phyloP scores from a whole-genome alignment of 2,113 vertebrate species.

The Castor canadensis region DNA sequence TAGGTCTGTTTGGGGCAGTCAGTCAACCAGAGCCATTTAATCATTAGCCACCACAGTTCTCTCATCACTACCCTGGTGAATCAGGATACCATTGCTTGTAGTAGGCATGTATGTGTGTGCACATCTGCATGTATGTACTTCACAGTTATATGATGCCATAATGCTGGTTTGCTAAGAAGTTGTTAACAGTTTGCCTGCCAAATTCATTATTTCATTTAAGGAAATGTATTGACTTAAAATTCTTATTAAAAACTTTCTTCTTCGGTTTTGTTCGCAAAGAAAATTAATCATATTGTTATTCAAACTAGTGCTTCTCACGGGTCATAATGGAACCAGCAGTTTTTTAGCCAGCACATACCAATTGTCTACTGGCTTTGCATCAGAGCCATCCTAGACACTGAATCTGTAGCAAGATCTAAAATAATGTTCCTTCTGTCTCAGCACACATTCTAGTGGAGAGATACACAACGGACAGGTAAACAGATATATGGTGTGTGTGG shows the following conservation, averaged over 20 bases:
- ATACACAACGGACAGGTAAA: background rate
- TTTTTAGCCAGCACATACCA: background rate
- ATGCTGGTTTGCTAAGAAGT: slow-evolving; percentile 8
- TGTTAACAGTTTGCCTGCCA: slow-evolving; percentile 59
- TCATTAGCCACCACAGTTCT: slow-evolving; percentile 68
- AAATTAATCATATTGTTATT: background rate
- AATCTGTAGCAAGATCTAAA: background rate
- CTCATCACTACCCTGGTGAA: slow-evolving; percentile 53
- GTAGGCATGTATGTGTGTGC: background rate
- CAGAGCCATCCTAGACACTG: background rate
- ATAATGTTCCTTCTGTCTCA: background rate
- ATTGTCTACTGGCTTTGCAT: background rate
- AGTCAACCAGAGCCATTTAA: slow-evolving; percentile 73
- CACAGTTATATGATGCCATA: slow-evolving; percentile 53
- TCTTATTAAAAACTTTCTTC: background rate
- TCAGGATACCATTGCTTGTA: slow-evolving; percentile 63
- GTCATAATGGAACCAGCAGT: background rate
- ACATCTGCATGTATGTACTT: background rate
- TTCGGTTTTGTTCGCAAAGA: background rate
- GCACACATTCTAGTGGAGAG: background rate
- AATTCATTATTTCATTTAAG: slow-evolving; percentile 5
- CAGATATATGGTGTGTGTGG: background rate
- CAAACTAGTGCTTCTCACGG: background rate
- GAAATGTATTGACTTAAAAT: background rate
- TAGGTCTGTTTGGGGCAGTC: slow-evolving; percentile 61